These are phyloP conservation scores for Charina bottae DNA, from an alignment of 2,113 vertebrate species.

Conservation along the genomic window DNA sequence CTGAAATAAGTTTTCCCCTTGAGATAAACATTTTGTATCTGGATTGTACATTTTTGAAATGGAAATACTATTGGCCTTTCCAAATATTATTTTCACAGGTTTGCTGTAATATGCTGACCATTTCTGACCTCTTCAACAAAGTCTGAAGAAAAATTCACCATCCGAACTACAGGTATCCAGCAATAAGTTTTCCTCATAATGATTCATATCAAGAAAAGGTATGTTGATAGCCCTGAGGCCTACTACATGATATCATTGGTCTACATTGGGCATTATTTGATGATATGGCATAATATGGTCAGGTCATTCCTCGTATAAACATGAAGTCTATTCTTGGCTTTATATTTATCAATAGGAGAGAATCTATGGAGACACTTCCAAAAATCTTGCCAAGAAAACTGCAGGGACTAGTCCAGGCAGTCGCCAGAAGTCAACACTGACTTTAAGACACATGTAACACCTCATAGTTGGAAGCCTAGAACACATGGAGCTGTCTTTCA, in stretches of 20 bases:
- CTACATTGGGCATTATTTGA: neutral
- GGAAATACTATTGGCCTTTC: neutral
- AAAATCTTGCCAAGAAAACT: neutral
- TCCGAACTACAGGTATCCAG: neutral
- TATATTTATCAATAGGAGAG: neutral
- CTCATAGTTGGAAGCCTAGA: no score
- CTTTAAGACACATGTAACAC: neutral
- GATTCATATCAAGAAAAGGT: neutral
- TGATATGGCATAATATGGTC: neutral
- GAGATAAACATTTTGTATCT: neutral
- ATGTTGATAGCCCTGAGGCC: neutral
- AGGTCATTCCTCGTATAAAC: neutral
- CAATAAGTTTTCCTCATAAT: neutral
- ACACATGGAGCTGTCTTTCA: no score
- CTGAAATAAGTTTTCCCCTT: neutral
- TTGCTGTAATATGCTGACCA: neutral
- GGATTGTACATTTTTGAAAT: neutral
- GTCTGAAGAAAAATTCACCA: neutral
- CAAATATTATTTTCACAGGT: neutral
- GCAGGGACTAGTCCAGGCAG: neutral
- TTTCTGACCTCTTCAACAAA: neutral
- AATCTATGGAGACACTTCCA: neutral
- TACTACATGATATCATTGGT: neutral
- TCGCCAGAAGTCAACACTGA: neutral
- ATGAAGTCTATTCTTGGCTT: neutral